Evolutionary conservation across 2,888 invertebrate species (phyloP), one percentile per base, ranked within the genome.

Genomic region (Synergus japonicus): DNA sequence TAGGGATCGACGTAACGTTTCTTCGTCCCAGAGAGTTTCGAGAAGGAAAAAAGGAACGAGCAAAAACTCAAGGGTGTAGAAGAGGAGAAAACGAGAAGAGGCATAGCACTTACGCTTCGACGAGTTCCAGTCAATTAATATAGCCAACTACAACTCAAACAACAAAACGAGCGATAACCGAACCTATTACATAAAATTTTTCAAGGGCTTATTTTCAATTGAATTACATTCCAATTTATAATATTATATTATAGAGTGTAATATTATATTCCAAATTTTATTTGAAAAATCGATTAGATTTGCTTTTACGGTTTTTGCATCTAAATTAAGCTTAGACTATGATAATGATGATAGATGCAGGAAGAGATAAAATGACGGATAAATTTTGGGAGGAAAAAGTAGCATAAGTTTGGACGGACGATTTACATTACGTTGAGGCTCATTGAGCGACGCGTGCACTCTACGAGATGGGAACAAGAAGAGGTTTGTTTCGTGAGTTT

Each of bases 391-490:
- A 76, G 82, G 82, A 83, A 87, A 86, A 88, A 87, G 80, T 78
- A 79, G 83, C 82, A 83, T 85, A 86, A 86, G 88, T 89, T 87
- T 81, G 83, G 85, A 85, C 85, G 84, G 84, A 82, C 86, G 87
- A 89, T 88, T 88, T 87, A 85, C 83, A 81, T 82, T 80, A 76
- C 84, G 85, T 87, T 88, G 86, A 85, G 85, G 84, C 80, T 81
- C 82, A 82, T 83, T 83, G 83, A 81, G 79, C 65, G 80, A 73
- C 82, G 82, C 83, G 83, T 83, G 84, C 69, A 66, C 79, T 76
- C 13, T 43, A 76, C 76, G 58, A 29, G 77, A 80, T 77, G 82
- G 73, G 81, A 83, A 81, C 82, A 81, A 82, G 76, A 58, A 60
- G 65, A 22, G 46, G 65, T 73, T 82, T 83, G 84, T 83, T 81